Conservation (phyloP, 2,888 invertebrate species). For the Eretmocerus hayati region DNA sequence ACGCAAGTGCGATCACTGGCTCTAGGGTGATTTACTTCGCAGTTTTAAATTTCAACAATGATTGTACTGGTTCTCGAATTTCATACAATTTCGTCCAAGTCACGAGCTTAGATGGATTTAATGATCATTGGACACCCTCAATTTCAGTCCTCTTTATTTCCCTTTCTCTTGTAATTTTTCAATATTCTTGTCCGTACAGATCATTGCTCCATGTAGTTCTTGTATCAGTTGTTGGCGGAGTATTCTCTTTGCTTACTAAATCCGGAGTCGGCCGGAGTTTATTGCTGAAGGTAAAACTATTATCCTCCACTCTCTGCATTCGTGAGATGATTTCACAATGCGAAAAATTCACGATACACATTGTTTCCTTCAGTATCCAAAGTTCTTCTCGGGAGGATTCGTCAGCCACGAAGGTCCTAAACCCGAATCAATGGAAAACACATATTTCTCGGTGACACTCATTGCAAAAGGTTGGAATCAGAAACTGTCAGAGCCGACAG, state of each 20-base stretch:
- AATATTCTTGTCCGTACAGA: conserved; percentile 33
- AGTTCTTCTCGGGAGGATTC: conserved; percentile 65
- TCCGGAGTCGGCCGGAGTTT: conserved; percentile 59
- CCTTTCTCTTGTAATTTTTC: too few relatives aligned
- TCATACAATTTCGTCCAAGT: too few relatives aligned
- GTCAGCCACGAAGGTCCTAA: conserved; percentile 62
- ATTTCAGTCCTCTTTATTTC: too few relatives aligned
- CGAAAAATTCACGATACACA: neutral
- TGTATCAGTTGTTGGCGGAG: conserved; percentile 51
- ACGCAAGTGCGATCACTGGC: too few relatives aligned
- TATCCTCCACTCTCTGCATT: neutral
- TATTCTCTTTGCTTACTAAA: conserved; percentile 59
- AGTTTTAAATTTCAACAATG: too few relatives aligned
- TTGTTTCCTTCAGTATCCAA: conserved; percentile 52
- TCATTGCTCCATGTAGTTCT: conserved; percentile 51
- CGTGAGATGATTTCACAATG: conserved; percentile 3
- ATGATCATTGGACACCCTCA: too few relatives aligned
- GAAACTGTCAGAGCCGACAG: conserved; percentile 52
- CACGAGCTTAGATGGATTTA: too few relatives aligned
- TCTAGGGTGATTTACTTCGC: too few relatives aligned
- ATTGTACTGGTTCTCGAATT: too few relatives aligned
- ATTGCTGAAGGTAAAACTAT: conserved; percentile 53
- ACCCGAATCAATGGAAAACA: conserved; percentile 54
- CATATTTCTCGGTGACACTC: conserved; percentile 62
- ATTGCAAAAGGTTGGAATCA: conserved; percentile 74